phyloP scores from a whole-genome alignment of 2,888 invertebrate species.

The Cryptus armator region DNA sequence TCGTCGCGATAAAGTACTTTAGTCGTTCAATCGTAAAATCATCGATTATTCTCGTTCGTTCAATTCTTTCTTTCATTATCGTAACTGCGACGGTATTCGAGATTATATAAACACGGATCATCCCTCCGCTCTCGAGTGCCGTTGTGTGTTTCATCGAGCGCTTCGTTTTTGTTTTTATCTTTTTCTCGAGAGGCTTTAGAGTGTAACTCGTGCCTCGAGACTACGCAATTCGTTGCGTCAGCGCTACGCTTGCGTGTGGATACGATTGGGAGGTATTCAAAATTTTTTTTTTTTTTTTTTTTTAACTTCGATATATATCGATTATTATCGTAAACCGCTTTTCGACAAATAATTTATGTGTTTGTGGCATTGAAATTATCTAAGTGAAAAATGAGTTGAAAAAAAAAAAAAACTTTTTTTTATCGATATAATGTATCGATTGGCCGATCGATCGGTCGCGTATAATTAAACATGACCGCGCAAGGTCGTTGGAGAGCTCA shows the following conservation, averaged over 20 bases:
- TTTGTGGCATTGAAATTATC: not conserved
- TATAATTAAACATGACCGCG: slow-evolving; percentile 57
- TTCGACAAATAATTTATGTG: too few species aligned
- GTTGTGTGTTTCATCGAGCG: too few species aligned
- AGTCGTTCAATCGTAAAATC: too few species aligned
- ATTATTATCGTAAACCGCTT: too few species aligned
- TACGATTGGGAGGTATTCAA: not conserved
- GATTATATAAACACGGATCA: not conserved
- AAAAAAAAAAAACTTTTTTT: not conserved
- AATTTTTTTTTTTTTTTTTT: too few species aligned
- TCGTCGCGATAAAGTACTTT: too few species aligned
- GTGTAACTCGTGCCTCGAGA: slow-evolving; percentile 7
- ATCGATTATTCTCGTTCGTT: too few species aligned
- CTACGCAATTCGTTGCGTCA: slow-evolving; percentile 58
- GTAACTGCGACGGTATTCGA: not conserved
- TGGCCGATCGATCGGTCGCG: slow-evolving; percentile 34
- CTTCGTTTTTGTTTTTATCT: not conserved
- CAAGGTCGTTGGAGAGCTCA: slow-evolving; percentile 43
- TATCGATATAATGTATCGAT: not conserved
- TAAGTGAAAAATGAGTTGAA: not conserved
- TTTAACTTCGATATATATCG: too few species aligned
- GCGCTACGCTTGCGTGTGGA: not conserved
- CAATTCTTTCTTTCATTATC: too few species aligned
- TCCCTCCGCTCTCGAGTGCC: slow-evolving; percentile 25
- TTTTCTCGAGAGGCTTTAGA: slow-evolving; percentile 19